phyloP scores from a whole-genome alignment of 2,113 vertebrate genomes.

The Edolisoma coerulescens region DNA sequence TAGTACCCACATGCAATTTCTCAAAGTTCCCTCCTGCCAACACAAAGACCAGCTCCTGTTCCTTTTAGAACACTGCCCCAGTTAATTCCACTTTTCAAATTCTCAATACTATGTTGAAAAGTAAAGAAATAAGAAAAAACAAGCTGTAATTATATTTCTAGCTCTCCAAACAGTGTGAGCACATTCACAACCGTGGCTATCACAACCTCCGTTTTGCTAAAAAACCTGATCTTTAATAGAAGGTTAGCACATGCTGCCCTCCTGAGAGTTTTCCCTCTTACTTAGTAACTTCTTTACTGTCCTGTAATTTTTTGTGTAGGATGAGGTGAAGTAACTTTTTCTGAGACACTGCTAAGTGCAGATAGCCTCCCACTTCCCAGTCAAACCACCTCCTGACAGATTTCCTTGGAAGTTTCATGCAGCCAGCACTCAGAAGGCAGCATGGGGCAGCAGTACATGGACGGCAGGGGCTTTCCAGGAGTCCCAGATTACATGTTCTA shows the following conservation, averaged over 20 bases:
- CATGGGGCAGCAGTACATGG: fast-evolving
- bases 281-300: background rate
- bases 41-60: background rate
- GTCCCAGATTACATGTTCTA: background rate
- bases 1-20: background rate
- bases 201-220: background rate
- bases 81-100: background rate
- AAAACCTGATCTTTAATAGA: background rate
- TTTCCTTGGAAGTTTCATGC: background rate
- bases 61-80: background rate
- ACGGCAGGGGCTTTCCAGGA: background rate
- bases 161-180: background rate
- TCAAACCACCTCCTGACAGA: background rate
- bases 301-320: background rate
- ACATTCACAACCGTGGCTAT: background rate
- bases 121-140: background rate
- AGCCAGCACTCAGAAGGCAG: background rate
- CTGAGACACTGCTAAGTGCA: background rate
- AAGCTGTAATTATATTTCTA: background rate
- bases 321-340: background rate
- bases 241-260: background rate
- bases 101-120: background rate
- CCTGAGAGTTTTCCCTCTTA: background rate
- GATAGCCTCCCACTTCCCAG: background rate
- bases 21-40: background rate